Evolutionary conservation across 2,113 vertebrate species (phyloP).

Genomic region (Alces alces): DNA sequence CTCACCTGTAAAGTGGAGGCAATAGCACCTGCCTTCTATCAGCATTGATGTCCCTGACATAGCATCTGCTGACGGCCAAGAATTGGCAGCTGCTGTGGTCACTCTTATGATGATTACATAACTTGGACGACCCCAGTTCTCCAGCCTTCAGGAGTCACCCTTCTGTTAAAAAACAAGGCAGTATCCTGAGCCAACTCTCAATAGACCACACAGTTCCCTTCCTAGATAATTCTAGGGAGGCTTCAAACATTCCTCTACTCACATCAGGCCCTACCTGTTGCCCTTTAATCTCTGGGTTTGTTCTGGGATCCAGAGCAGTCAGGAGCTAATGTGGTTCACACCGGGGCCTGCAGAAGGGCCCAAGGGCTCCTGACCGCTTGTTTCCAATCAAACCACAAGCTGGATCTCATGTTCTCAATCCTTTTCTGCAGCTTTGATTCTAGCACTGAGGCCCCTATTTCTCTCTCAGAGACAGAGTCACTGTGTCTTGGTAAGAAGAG

Average conservation of each 20-base stretch:
- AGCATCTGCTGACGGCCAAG: neutral
- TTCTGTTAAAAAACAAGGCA: neutral
- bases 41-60: neutral
- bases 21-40: neutral
- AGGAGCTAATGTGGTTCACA: neutral
- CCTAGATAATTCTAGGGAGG: neutral
- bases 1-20: neutral
- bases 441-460: neutral
- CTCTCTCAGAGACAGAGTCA: neutral
- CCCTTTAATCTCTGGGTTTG: neutral
- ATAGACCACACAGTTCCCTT: neutral
- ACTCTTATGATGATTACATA: neutral
- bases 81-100: neutral
- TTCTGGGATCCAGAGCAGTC: neutral
- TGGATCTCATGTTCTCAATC: neutral
- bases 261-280: neutral
- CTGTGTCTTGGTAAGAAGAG: neutral
- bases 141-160: neutral
- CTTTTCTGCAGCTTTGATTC: neutral
- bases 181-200: neutral
- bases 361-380: neutral
- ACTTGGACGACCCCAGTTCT: neutral
- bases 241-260: neutral
- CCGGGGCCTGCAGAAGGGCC: too few relatives aligned
- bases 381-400: neutral